phyloP scores from a whole-genome alignment of 2,888 invertebrate genomes.

The Opisthograptis luteolata region DNA sequence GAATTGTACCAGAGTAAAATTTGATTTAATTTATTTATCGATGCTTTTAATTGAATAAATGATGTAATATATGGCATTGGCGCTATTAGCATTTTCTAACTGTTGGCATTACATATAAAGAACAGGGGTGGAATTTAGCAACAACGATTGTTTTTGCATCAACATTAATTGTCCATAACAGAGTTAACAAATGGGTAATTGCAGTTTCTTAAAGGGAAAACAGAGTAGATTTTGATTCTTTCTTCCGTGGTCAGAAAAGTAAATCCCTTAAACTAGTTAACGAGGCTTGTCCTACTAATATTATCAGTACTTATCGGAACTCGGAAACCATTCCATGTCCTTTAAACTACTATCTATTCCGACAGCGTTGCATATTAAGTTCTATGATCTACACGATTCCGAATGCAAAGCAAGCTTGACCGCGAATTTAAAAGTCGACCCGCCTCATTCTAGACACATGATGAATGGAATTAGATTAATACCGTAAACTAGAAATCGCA shows the following conservation, averaged over 20 bases:
- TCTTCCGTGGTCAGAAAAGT: too few species aligned
- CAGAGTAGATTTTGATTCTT: too few species aligned
- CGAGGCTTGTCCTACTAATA: not conserved
- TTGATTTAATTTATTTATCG: too few species aligned
- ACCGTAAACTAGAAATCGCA: conserved; percentile 19
- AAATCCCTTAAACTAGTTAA: not conserved
- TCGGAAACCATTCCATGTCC: conserved; percentile 14
- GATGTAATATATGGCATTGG: too few species aligned
- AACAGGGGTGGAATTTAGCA: too few species aligned
- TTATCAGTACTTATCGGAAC: not conserved
- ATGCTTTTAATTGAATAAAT: too few species aligned
- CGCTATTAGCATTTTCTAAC: too few species aligned
- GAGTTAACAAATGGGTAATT: not conserved
- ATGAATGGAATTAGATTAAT: conserved; percentile 21
- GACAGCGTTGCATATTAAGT: conserved; percentile 13
- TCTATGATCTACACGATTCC: conserved; percentile 19
- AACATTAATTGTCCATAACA: too few species aligned
- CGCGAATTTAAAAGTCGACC: conserved; percentile 20
- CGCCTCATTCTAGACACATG: conserved; percentile 15
- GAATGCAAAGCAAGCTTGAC: conserved; percentile 24
- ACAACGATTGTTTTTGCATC: too few species aligned
- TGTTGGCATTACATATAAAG: too few species aligned
- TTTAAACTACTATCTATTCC: conserved; percentile 9
- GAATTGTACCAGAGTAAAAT: too few species aligned
- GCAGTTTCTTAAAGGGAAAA: not conserved